Evolutionary conservation across 1,140 invertebrate genomes (phyloP).

Genomic region (Drosophila lacteicornis): DNA sequence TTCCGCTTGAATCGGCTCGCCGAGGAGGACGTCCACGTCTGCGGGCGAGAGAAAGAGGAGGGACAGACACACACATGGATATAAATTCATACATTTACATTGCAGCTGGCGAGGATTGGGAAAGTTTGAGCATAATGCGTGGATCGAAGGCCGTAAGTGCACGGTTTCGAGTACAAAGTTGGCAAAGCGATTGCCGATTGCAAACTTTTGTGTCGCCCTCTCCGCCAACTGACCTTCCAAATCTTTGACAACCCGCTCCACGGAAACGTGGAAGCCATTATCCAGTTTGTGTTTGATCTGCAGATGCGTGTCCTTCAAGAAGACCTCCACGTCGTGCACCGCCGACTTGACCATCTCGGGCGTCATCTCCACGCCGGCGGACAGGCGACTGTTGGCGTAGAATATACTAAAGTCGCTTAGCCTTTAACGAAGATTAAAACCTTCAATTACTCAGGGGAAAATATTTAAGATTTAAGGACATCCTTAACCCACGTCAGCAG

Average conservation of each 20-base stretch:
- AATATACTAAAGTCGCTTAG: constrained; percentile 86
- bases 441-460: neutral
- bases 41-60: constrained; percentile 21
- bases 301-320: constrained; percentile 86
- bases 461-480: neutral
- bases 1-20: constrained; percentile 87
- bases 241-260: constrained; percentile 87
- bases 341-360: constrained; percentile 86
- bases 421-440: constrained; percentile 50
- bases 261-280: constrained; percentile 87
- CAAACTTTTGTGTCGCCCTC: constrained; percentile 34
- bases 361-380: constrained; percentile 86
- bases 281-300: constrained; percentile 87
- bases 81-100: constrained; percentile 26
- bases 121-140: constrained; percentile 68
- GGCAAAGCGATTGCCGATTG: constrained; percentile 32
- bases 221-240: constrained; percentile 86
- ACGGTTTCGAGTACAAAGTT: constrained; percentile 62
- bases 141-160: constrained; percentile 63
- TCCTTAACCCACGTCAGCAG: constrained; percentile 84
- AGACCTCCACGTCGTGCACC: constrained; percentile 87
- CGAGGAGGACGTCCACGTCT: constrained; percentile 88
- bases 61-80: constrained; percentile 7
- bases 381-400: constrained; percentile 87
- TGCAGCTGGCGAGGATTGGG: constrained; percentile 33